Evolutionary conservation across 2,888 invertebrate genomes (phyloP), one percentile per base, ranked within the genome.

Genomic region (Syrphus vitripennis): DNA sequence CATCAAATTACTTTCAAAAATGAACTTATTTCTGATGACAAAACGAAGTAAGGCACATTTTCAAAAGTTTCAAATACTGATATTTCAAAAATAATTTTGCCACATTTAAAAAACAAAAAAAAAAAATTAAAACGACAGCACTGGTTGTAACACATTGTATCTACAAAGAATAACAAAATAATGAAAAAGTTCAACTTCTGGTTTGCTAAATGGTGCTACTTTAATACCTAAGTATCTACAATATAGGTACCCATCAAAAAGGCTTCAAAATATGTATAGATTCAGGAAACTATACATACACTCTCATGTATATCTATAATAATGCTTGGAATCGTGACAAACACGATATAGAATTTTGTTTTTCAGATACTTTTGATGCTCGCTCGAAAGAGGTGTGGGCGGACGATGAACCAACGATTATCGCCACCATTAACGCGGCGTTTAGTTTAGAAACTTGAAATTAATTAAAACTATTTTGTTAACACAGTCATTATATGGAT

Each of bases 391-490:
- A 71, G 76, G 84, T 69, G 81, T 84, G 80, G 76, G 81, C 42
- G 75, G 59, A 65, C 45, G 65, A 19, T 65, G 65, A 65, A 57
- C 70, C n/a, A 50, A 50, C 57, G 70, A 74, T 79, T 74, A 79
- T 31, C 83, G 55, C 48, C 79, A 59, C 48, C 65, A 84, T 81
- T 81, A 84, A 48, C 24, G 40, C 45, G 31, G 53, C 61, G 40
- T 59, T 63, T 63, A 45, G 37, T 55, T 72, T 50, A 24, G 48
- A 48, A 72, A 45, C 37, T 75, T 4, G 45, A 72, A 76, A 77
- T 76, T 84, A 84, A 84, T 80, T 84, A 78, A 72, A 81, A 76
- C 59, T 63, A 81, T 84, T 84, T 77, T 81, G 74, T 79, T 74
- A 83, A 83, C 79, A 83, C 48, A 69, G 40, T 70, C 61, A 69